Evolutionary conservation across 92 coral and sea anemone genomes (phyloP), one percentile per base, ranked within the genome.

Genomic region (Scolanthus callimorphus): DNA sequence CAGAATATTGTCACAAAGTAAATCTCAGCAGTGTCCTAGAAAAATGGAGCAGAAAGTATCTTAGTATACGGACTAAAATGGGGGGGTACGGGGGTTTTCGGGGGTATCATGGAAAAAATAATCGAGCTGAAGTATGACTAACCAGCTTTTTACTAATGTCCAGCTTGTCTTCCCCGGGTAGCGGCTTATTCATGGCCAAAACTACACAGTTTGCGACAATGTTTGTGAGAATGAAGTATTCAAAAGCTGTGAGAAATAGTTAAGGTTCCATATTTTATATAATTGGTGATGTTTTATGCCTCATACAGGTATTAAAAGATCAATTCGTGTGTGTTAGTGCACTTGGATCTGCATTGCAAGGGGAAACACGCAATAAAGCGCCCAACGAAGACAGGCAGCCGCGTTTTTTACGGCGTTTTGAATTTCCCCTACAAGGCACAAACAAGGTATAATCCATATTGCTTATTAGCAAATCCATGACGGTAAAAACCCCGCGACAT

Each of bases 151-250:
- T 73, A 0, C 87, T 51, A 58, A 89, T 73, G 46, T 90, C 85
- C 0, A 82, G 73, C 9, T 78, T 66, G 49, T 94, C 99, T 21
- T 89, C 66, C 20, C 74, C 52, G 0, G 99, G 99, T 3, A 94
- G 84, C 0, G 99, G 99, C 12, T 85, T 86, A 44, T 79, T 86
- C 37, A 94, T 22, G 8, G 99, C 99, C 51, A 94, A 50, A 25
- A 89, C 99, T 6, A 94, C 84, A 43, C 99, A 94, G 51, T 94
- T 94, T 15, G 99, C 99, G 17, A 79, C 91, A 20, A 94, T 94
- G 17, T 96, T 85, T 1, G 80, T 72, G 31, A 94, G 55, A 55
- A 94, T 89, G 63, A 89, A 89, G 59, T 89, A 74, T 67, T 94
- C 99, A 74, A 94, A 94, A 34, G 60, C 83, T 73, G 90, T 94